Evolutionary conservation across 1,140 invertebrate genomes (phyloP).

Genomic region (Diuraphis noxia): DNA sequence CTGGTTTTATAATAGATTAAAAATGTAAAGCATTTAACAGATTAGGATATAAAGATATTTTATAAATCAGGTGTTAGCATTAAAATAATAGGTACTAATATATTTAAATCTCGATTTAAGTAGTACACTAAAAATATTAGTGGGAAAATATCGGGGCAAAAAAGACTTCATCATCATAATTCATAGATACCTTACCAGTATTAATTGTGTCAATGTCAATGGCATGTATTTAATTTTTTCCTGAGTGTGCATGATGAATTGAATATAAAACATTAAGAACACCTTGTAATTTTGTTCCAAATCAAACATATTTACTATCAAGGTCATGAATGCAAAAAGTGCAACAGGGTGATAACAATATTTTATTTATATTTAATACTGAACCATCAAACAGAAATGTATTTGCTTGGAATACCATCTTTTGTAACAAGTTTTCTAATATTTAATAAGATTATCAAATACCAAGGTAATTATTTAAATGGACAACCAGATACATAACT

Average conservation of each 20-base stretch:
- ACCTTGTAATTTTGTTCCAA: neutral
- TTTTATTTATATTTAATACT: neutral
- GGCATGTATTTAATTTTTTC: neutral
- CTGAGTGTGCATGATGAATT: neutral
- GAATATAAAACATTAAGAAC: constrained; percentile 18
- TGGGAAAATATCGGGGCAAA: neutral
- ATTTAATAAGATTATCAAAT: neutral
- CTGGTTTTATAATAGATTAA: neutral
- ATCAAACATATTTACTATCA: constrained; percentile 13
- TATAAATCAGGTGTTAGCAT: neutral
- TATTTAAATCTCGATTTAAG: too few species aligned
- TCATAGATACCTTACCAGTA: neutral
- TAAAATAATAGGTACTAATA: neutral
- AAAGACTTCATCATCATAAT: neutral
- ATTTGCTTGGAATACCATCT: neutral
- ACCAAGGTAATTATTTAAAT: neutral
- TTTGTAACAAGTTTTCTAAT: neutral
- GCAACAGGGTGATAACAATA: neutral
- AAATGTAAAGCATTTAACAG: neutral
- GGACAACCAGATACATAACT: neutral
- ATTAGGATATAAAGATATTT: too few species aligned
- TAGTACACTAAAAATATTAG: neutral
- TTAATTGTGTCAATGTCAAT: constrained; percentile 34
- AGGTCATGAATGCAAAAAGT: constrained; percentile 15
- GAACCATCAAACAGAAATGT: neutral